Conservation (phyloP, 2,113 vertebrate genomes). For the Hemibagrus wyckioides region DNA sequence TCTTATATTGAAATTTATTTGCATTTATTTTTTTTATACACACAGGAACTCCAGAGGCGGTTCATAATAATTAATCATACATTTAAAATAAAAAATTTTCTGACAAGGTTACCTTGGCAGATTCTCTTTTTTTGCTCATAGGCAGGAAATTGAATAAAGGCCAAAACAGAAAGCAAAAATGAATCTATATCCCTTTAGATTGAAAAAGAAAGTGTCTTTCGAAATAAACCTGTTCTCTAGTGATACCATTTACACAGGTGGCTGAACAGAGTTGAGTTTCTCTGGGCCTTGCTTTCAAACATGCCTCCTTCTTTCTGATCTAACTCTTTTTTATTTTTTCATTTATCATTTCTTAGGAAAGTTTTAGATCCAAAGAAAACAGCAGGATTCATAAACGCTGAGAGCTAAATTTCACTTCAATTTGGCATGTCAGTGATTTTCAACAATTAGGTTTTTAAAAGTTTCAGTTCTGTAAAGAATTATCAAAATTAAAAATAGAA, state of each 20-base stretch:
- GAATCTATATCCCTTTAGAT: not conserved
- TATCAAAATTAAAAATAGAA: no score
- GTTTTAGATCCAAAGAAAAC: not conserved
- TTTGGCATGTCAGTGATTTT: not conserved
- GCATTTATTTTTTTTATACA: no score
- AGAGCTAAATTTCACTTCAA: not conserved
- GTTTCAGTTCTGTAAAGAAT: no score
- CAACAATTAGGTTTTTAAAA: not conserved
- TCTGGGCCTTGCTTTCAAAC: slow-evolving; percentile 1
- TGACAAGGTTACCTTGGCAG: not conserved
- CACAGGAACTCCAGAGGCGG: no score
- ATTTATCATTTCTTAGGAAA: not conserved
- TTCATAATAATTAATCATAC: no score
- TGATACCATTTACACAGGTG: slow-evolving; percentile 26
- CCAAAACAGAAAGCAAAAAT: not conserved
- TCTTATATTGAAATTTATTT: no score
- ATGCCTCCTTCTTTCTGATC: not conserved
- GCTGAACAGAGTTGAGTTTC: slow-evolving; percentile 11
- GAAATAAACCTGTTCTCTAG: not conserved
- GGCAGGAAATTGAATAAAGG: not conserved
- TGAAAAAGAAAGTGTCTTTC: not conserved
- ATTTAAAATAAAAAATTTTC: no score
- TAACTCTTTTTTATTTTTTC: not conserved
- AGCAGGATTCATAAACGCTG: no score
- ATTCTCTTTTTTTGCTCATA: not conserved